A percentile compares a stretch with the other conserved stretches of the same genome.
These are phyloP conservation scores for Oostethus manadensis DNA, from an alignment of 2,113 vertebrate genomes.

Conservation along the genomic window DNA sequence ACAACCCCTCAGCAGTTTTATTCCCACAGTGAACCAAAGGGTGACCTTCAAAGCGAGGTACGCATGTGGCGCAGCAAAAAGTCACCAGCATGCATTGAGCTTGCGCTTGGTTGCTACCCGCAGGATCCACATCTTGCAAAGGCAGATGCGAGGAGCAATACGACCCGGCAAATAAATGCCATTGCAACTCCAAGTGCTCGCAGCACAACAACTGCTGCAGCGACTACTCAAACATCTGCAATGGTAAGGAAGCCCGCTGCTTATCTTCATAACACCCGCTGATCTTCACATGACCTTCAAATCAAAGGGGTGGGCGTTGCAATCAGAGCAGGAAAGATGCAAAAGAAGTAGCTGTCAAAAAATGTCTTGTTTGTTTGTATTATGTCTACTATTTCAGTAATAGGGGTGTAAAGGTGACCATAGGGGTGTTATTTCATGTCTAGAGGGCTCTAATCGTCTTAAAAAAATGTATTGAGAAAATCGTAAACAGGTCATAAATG, in stretches of 20 bases:
- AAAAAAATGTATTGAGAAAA: too few relatives aligned
- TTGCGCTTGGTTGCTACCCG: background rate
- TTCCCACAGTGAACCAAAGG: too few relatives aligned
- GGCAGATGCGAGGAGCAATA: constrained; percentile 75
- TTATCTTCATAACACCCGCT: constrained; percentile 12
- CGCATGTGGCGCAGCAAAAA: too few relatives aligned
- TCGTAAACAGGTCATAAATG: too few relatives aligned
- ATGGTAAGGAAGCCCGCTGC: constrained; percentile 56
- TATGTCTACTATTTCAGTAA: too few relatives aligned
- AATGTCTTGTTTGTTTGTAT: background rate
- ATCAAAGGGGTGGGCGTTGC: too few relatives aligned
- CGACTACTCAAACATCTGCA: constrained; percentile 68
- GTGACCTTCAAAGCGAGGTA: too few relatives aligned
- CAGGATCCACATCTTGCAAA: constrained; percentile 65
- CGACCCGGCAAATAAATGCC: constrained; percentile 70
- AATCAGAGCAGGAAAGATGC: background rate
- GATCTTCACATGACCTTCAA: constrained; percentile 23
- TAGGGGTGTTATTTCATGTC: too few relatives aligned
- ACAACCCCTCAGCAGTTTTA: too few relatives aligned
- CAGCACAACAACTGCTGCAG: constrained; percentile 69
- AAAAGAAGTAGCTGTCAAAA: background rate
- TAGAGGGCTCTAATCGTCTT: too few relatives aligned
- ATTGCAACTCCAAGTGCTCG: constrained; percentile 72
- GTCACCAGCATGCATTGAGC: too few relatives aligned
- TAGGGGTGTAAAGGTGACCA: too few relatives aligned